Percentiles rank a stretch among this genome's conserved stretches.
Evolutionary conservation across 2,797 vertebrate species (phyloP).

Genomic region (Sylvia borin): DNA sequence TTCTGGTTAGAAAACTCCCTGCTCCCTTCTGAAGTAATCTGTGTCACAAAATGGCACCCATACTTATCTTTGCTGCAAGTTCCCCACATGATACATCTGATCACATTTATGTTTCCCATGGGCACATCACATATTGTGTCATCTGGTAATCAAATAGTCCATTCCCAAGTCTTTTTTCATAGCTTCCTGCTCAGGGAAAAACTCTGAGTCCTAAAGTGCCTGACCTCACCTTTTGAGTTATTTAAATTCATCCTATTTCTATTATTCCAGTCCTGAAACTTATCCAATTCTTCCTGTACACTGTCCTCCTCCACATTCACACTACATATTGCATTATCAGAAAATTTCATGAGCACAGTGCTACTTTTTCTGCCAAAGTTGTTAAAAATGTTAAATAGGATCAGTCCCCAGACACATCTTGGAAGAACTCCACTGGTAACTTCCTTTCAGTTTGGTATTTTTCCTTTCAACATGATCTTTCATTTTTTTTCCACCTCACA

Average conservation of each 20-base stretch:
- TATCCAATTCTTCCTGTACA: conserved; percentile 50
- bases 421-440: conserved; percentile 63
- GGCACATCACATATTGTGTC: background rate
- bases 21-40: background rate
- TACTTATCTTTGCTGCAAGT: background rate
- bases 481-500: conserved; percentile 42
- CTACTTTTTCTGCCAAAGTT: conserved; percentile 62
- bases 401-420: conserved; percentile 57
- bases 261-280: conserved; percentile 38
- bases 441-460: conserved; percentile 61
- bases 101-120: background rate
- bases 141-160: background rate
- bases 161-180: conserved; percentile 1
- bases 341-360: conserved; percentile 50
- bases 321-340: conserved; percentile 70
- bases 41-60: background rate
- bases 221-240: conserved; percentile 50
- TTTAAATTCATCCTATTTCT: conserved; percentile 45
- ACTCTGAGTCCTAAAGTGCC: background rate
- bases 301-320: conserved; percentile 63
- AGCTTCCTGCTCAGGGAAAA: conserved; percentile 9
- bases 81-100: background rate
- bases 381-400: conserved; percentile 69
- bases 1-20: background rate
- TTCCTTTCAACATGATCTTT: conserved; percentile 39